Evolutionary conservation across 2,797 vertebrate species (phyloP).

Genomic region (Siniperca obscura): DNA sequence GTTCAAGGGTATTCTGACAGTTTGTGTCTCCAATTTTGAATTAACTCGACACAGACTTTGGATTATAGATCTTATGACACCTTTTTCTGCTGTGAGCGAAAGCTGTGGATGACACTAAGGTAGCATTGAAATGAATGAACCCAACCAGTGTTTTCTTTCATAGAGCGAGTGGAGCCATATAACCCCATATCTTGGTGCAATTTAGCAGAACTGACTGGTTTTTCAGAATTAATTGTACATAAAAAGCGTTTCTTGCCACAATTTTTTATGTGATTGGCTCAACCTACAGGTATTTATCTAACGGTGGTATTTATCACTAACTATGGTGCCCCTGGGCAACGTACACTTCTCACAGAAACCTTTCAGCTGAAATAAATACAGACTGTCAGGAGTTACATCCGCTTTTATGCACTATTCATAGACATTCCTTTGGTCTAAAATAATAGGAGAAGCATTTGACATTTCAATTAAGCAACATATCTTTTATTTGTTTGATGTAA

Average conservation of each 20-base stretch:
- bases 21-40: slow-evolving; percentile 41
- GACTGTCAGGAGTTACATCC: neutral
- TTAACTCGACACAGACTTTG: slow-evolving; percentile 19
- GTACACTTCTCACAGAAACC: neutral
- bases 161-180: neutral
- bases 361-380: slow-evolving; percentile 34
- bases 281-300: slow-evolving; percentile 40
- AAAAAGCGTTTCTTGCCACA: slow-evolving; percentile 20
- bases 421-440: slow-evolving; percentile 15
- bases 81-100: slow-evolving; percentile 20
- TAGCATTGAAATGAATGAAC: neutral
- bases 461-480: slow-evolving; percentile 16
- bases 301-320: slow-evolving; percentile 30
- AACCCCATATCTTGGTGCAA: slow-evolving; percentile 26
- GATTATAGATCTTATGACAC: slow-evolving; percentile 36
- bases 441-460: neutral
- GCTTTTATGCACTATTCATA: slow-evolving; percentile 15
- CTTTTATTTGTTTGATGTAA: slow-evolving; percentile 27
- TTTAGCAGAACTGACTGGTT: slow-evolving; percentile 36
- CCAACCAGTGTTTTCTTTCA: slow-evolving; percentile 4
- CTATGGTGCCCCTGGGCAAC: neutral
- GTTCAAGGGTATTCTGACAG: slow-evolving; percentile 30
- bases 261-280: slow-evolving; percentile 19
- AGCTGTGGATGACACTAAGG: neutral
- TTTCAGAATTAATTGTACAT: slow-evolving; percentile 48